Evolutionary conservation across 2,113 vertebrate species (phyloP).

Genomic region (Malurus alboscapulatus): DNA sequence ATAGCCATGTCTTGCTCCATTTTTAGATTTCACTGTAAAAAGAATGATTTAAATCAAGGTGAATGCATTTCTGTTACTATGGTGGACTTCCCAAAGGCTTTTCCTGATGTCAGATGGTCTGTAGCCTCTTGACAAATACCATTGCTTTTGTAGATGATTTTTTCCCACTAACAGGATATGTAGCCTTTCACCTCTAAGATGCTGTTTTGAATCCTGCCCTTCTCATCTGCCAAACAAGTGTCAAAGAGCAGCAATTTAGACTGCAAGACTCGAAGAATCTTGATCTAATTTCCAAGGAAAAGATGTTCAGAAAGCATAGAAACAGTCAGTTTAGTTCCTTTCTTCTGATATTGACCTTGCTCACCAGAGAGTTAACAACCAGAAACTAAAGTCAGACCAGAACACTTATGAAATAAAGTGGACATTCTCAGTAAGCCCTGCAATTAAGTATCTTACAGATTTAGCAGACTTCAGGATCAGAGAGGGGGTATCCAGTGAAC

Average conservation of each 20-base stretch:
- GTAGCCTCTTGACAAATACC: conserved; percentile 30
- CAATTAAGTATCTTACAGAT: background rate
- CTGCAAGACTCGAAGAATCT: background rate
- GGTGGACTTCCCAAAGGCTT: conserved; percentile 10
- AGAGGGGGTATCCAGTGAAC: background rate
- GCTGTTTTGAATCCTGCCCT: conserved; percentile 38
- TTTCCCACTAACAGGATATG: conserved; percentile 63
- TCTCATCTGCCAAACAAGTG: conserved; percentile 42
- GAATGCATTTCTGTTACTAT: background rate
- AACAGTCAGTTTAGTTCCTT: background rate
- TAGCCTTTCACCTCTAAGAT: conserved; percentile 60
- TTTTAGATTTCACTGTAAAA: conserved; percentile 37
- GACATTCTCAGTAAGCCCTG: background rate
- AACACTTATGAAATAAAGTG: background rate
- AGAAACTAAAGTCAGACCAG: background rate
- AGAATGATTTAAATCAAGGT: conserved; percentile 47
- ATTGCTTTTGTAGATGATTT: conserved; percentile 28
- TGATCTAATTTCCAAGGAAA: conserved; percentile 2
- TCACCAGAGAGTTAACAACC: background rate
- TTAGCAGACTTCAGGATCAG: background rate
- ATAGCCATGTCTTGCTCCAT: background rate
- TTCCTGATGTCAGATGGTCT: conserved; percentile 32
- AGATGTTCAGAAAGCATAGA: background rate
- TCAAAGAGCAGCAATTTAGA: conserved; percentile 34
- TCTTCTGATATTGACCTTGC: background rate